These are phyloP conservation scores for Oreonectes daqikongensis DNA, from an alignment of 2,797 vertebrate species.

Conservation along the genomic window DNA sequence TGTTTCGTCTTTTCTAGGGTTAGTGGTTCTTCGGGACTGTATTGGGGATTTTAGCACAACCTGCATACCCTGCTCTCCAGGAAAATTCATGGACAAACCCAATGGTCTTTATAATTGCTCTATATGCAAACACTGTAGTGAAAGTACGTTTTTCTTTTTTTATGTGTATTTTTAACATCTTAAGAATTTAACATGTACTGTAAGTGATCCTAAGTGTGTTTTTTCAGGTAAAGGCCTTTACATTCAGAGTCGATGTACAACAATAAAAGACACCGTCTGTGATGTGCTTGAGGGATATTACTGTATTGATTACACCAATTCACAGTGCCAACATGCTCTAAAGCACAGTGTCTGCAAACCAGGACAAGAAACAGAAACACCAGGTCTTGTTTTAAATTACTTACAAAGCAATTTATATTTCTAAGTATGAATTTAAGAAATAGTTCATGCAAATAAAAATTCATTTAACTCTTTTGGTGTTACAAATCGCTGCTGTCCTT, in stretches of 20 bases:
- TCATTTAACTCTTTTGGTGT: background rate
- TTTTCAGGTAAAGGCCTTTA: slow-evolving; percentile 54
- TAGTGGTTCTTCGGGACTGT: slow-evolving; percentile 50
- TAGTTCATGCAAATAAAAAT: background rate
- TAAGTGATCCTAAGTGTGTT: background rate
- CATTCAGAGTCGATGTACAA: slow-evolving; percentile 23
- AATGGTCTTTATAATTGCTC: slow-evolving; percentile 36
- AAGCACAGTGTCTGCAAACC: slow-evolving; percentile 35
- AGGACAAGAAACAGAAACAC: slow-evolving; percentile 55
- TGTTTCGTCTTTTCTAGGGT: slow-evolving; percentile 49
- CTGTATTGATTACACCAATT: background rate
- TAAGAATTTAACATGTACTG: background rate
- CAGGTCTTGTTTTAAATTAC: slow-evolving; percentile 51
- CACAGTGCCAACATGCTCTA: slow-evolving; percentile 44
- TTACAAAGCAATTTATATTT: background rate
- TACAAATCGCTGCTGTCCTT: background rate
- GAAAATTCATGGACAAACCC: slow-evolving; percentile 55
- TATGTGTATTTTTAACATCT: background rate
- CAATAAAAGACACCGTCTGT: slow-evolving; percentile 49
- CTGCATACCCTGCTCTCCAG: slow-evolving; percentile 38
- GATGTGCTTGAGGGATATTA: slow-evolving; percentile 49
- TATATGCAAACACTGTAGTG: slow-evolving; percentile 52
- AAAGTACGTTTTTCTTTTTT: slow-evolving; percentile 49
- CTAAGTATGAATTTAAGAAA: background rate
- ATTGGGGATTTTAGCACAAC: background rate